These are phyloP conservation scores for Netelia virgata DNA, from an alignment of 2,888 invertebrate species.

Conservation along the genomic window DNA sequence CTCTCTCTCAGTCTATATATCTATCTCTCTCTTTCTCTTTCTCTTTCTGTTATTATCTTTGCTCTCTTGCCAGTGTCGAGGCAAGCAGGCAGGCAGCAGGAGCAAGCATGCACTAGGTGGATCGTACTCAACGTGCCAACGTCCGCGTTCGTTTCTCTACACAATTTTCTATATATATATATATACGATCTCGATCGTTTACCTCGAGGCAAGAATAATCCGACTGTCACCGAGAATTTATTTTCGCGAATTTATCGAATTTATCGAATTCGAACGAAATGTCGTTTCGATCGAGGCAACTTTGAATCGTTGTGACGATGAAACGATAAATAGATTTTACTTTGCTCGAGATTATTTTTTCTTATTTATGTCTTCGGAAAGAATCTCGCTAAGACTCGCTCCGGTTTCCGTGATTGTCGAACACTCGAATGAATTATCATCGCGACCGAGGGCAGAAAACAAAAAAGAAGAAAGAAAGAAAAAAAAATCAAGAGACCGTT, in stretches of 20 bases:
- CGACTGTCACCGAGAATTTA: not conserved
- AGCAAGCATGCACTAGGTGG: constrained; percentile 39
- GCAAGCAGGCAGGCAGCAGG: not conserved
- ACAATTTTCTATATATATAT: not conserved
- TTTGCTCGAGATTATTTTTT: too few relatives aligned
- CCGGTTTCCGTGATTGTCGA: not conserved
- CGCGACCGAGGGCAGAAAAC: constrained; percentile 25
- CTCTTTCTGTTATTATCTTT: constrained; percentile 51
- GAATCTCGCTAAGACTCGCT: not conserved
- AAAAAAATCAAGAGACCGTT: constrained; percentile 14
- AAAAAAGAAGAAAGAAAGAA: not conserved
- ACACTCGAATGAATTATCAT: not conserved
- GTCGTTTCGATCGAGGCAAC: not conserved
- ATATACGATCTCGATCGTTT: constrained; percentile 12
- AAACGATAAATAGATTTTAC: too few relatives aligned
- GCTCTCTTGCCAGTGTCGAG: constrained; percentile 30
- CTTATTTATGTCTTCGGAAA: too few relatives aligned
- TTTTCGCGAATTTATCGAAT: too few relatives aligned
- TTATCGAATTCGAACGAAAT: not conserved
- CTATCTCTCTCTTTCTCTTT: constrained; percentile 47
- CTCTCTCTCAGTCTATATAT: too few relatives aligned
- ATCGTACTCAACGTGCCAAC: constrained; percentile 54
- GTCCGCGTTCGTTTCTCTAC: constrained; percentile 51
- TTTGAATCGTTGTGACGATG: not conserved
- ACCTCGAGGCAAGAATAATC: constrained; percentile 18